phyloP scores from a whole-genome alignment of 1,140 invertebrate species.

The Drosophila kurseongensis region DNA sequence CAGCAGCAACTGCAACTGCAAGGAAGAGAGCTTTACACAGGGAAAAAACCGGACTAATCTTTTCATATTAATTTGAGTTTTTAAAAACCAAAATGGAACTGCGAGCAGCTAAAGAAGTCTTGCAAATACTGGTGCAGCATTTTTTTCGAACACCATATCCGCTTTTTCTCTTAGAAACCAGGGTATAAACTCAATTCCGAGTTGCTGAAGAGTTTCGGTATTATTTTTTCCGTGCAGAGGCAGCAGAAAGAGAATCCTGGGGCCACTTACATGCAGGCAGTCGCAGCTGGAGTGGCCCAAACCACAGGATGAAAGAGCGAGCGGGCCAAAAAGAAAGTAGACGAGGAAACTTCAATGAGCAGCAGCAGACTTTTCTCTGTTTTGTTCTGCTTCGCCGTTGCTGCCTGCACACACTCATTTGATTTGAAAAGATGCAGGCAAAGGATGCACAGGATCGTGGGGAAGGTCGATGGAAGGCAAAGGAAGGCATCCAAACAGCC shows the following conservation, averaged over 20 bases:
- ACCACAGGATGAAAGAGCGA: constrained; percentile 58
- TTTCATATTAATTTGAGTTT: no score
- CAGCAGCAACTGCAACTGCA: constrained; percentile 30
- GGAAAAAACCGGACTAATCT: background rate
- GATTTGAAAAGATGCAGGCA: constrained; percentile 77
- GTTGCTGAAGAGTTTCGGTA: no score
- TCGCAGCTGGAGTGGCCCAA: constrained; percentile 51
- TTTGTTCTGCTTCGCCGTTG: constrained; percentile 45
- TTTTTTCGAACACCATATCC: no score
- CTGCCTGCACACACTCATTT: constrained; percentile 58
- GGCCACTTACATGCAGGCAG: constrained; percentile 79
- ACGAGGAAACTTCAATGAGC: constrained; percentile 52
- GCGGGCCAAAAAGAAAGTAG: constrained; percentile 31
- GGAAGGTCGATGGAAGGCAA: background rate
- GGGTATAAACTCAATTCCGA: no score
- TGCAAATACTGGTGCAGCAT: no score
- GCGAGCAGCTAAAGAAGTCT: no score
- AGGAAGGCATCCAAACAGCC: constrained; percentile 58
- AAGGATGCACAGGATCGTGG: constrained; percentile 21
- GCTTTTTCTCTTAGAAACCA: no score
- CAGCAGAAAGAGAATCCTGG: constrained; percentile 49
- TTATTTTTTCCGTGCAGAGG: constrained; percentile 13
- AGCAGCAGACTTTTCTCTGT: constrained; percentile 43
- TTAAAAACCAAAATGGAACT: no score
- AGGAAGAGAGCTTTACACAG: constrained; percentile 10